A percentile compares a stretch with the other conserved stretches of the same genome.
Evolutionary conservation across 2,888 invertebrate species (phyloP).

Genomic region (Sarcophaga rosellei): DNA sequence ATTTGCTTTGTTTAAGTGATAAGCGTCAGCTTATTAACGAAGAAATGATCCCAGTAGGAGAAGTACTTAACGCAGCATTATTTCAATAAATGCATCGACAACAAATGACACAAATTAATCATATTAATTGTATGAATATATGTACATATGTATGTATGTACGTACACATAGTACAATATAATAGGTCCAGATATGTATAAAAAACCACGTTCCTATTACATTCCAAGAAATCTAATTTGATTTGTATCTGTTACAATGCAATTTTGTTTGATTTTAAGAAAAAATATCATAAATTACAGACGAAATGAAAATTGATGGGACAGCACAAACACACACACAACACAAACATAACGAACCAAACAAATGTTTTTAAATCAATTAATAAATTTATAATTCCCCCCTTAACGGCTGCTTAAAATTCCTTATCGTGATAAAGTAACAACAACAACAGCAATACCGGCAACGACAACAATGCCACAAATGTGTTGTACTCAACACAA

Average conservation of each 20-base stretch:
- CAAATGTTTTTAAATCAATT: slow-evolving; percentile 56
- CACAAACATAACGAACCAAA: slow-evolving; percentile 17
- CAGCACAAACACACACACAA: neutral
- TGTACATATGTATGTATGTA: neutral
- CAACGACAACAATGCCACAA: neutral
- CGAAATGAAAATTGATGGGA: slow-evolving; percentile 37
- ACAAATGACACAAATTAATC: slow-evolving; percentile 32
- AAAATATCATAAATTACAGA: slow-evolving; percentile 37
- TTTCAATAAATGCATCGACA: slow-evolving; percentile 17
- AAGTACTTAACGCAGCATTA: neutral
- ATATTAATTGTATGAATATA: neutral
- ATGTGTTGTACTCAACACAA: slow-evolving; percentile 27
- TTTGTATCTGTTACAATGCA: slow-evolving; percentile 33
- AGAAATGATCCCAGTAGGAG: too few species aligned
- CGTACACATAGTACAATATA: too few species aligned
- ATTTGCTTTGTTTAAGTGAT: too few species aligned
- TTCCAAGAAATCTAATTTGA: slow-evolving; percentile 31
- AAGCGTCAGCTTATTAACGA: too few species aligned
- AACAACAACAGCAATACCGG: slow-evolving; percentile 29
- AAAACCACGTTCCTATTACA: neutral
- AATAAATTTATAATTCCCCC: slow-evolving; percentile 53
- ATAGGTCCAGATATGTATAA: too few species aligned
- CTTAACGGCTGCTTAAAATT: slow-evolving; percentile 66
- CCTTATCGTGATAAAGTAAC: slow-evolving; percentile 49
- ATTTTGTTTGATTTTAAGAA: slow-evolving; percentile 28